Evolutionary conservation across 2,797 vertebrate species (phyloP).

Genomic region (Nyctalus aviator): DNA sequence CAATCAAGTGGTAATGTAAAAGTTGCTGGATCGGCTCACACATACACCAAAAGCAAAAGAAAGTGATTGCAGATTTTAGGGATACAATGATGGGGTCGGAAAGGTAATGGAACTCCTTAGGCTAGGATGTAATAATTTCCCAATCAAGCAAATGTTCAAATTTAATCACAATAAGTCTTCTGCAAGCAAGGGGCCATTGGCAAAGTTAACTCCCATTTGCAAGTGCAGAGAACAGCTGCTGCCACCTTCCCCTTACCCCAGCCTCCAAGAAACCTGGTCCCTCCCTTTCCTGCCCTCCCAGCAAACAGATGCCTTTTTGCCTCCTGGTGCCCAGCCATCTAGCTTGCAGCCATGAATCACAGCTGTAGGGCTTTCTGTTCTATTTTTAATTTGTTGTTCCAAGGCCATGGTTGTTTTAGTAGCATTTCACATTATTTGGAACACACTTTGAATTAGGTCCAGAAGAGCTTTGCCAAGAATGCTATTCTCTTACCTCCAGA

Average conservation of each 20-base stretch:
- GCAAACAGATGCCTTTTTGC: neutral
- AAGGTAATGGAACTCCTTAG: neutral
- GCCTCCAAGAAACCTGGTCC: neutral
- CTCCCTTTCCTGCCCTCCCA: neutral
- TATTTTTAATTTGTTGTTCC: neutral
- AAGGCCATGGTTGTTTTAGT: neutral
- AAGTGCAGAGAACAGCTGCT: neutral
- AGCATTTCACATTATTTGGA: neutral
- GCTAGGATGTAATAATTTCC: neutral
- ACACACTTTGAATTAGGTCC: neutral
- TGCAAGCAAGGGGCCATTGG: neutral
- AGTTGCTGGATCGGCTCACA: neutral
- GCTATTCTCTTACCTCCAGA: neutral
- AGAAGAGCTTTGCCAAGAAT: neutral
- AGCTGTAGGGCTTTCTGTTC: neutral
- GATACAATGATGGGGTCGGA: neutral
- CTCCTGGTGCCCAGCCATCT: neutral
- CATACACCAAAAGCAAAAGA: neutral
- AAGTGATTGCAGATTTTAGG: neutral
- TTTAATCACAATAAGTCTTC: neutral
- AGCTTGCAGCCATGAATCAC: neutral
- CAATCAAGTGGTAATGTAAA: too few species aligned
- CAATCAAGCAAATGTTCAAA: neutral
- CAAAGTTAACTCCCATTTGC: rapidly evolving
- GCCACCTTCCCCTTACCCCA: neutral